Conservation (phyloP, 2,797 vertebrate genomes). For the Thunnus albacares region DNA sequence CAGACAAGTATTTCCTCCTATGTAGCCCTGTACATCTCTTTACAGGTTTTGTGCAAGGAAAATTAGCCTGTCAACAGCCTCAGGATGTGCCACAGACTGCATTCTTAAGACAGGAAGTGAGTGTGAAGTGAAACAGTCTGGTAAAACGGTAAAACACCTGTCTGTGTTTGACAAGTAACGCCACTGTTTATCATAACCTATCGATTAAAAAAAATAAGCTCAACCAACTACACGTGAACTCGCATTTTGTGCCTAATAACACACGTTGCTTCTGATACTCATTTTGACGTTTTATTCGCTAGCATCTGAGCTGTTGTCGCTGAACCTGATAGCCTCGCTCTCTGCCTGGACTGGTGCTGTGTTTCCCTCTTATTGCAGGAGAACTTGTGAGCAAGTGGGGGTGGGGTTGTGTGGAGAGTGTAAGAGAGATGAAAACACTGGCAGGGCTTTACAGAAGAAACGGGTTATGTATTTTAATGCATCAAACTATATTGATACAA, state of each 20-base stretch:
- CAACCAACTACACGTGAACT: background rate
- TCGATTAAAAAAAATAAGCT: background rate
- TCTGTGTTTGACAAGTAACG: constrained; percentile 33
- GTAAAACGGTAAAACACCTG: background rate
- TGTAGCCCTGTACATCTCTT: too few relatives aligned
- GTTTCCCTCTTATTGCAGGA: too few relatives aligned
- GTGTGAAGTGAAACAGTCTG: background rate
- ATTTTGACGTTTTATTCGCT: background rate
- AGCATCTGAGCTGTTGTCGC: constrained; percentile 85
- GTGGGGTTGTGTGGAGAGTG: too few relatives aligned
- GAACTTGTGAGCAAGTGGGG: too few relatives aligned
- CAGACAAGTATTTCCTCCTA: too few relatives aligned
- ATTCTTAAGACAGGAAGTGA: background rate
- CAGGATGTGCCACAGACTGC: background rate
- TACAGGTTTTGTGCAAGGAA: too few relatives aligned
- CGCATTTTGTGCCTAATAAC: too few relatives aligned
- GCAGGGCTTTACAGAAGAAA: too few relatives aligned
- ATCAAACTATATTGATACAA: too few relatives aligned
- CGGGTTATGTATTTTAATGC: too few relatives aligned
- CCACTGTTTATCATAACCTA: background rate
- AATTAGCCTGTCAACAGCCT: too few relatives aligned
- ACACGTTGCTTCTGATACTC: background rate
- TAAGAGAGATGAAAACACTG: too few relatives aligned
- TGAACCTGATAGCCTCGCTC: constrained; percentile 83
- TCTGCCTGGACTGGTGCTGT: constrained; percentile 80